Conservation (phyloP, 2,797 vertebrate species). For the Eospalax fontanierii region DNA sequence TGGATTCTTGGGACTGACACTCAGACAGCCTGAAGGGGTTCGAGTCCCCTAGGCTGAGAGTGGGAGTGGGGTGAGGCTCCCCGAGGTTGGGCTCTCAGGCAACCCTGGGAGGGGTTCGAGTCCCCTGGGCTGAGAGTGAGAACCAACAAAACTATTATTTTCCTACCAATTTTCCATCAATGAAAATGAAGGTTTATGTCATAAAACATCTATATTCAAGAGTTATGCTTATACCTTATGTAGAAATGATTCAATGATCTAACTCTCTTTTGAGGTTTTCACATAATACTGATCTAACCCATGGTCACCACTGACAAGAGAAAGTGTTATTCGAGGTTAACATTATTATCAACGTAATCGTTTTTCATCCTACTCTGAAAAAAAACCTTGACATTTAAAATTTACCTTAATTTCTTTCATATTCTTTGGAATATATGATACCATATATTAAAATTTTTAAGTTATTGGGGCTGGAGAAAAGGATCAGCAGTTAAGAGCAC, state of each 20-base stretch:
- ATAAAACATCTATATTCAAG: neutral
- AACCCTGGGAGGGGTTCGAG: too few relatives aligned
- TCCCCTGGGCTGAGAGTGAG: too few relatives aligned
- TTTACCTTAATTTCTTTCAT: neutral
- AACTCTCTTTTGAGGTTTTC: neutral
- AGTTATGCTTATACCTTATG: neutral
- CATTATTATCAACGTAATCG: too few relatives aligned
- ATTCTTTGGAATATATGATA: neutral
- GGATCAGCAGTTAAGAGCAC: too few relatives aligned
- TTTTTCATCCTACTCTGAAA: neutral
- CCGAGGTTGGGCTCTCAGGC: too few relatives aligned
- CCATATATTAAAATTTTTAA: too few relatives aligned
- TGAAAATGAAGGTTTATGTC: neutral
- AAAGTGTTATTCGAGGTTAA: neutral
- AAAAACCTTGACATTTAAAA: neutral
- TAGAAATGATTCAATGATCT: neutral
- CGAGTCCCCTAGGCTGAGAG: too few relatives aligned
- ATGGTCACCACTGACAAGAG: neutral
- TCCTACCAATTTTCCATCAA: slow-evolving; percentile 50
- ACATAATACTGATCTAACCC: neutral
- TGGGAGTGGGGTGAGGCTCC: too few relatives aligned
- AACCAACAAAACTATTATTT: too few relatives aligned
- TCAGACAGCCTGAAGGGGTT: too few relatives aligned
- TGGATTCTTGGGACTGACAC: too few relatives aligned
- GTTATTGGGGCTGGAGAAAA: too few relatives aligned